Conservation (phyloP, 2,797 vertebrate species). For the Thaleichthys pacificus region DNA sequence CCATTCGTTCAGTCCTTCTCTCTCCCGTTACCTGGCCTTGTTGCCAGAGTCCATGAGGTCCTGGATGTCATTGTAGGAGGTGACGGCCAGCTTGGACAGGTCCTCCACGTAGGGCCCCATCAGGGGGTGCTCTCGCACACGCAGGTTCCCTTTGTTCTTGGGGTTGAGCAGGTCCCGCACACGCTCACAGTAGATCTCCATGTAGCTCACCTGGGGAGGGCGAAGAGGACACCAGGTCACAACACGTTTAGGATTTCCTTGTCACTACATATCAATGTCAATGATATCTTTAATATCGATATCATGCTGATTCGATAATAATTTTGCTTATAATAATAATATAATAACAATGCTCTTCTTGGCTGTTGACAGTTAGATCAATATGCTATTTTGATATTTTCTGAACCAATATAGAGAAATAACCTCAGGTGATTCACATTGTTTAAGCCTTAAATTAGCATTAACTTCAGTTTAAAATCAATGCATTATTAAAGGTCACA, state of each 20-base stretch:
- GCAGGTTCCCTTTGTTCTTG: constrained; percentile 88
- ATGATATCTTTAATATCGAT: no score
- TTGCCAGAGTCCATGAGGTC: constrained; percentile 92
- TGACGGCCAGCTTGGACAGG: constrained; percentile 88
- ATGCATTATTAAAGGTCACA: no score
- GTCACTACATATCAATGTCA: no score
- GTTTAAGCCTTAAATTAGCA: no score
- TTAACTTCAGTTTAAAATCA: no score
- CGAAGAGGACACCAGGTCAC: neutral
- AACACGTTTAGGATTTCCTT: neutral
- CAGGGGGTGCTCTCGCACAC: constrained; percentile 86
- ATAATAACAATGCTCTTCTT: no score
- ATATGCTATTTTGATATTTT: no score
- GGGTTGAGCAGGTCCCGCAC: constrained; percentile 89
- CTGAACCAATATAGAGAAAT: no score
- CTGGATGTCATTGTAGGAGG: constrained; percentile 88
- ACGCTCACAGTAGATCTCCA: constrained; percentile 90
- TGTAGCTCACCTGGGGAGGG: constrained; percentile 83
- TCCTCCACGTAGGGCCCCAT: constrained; percentile 89
- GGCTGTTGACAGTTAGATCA: no score
- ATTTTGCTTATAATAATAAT: no score
- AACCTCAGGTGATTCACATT: no score
- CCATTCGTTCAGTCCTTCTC: neutral
- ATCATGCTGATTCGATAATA: no score
- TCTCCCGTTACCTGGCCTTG: constrained; percentile 80